Base-by-base conservation (phyloP, 2,888 invertebrate species). In the Agrotis ipsilon region DNA sequence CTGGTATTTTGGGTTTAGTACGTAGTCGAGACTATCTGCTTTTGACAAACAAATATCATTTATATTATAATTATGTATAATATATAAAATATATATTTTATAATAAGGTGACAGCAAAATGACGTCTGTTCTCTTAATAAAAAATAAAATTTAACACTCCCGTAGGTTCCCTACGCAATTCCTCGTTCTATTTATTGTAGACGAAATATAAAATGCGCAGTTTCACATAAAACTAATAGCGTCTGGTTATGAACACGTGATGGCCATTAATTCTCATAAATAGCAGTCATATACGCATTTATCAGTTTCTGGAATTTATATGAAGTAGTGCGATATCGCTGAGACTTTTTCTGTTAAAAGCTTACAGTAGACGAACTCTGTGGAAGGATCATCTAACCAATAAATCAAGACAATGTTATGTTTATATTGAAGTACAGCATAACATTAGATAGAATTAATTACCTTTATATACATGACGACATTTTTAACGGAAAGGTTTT, bases 181-280 rank as follows among this genome's bases (percentile, higher is more conserved):
- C 45, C 65, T 54, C 52, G 48, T 45, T 64, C 48, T 74, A 78
- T 80, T 80, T 82, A 58, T 63, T 71, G 57, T 65, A 55, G 67
- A 62, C 45, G 39, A 59, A 51, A 65, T 54, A 71, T 57, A 72
- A 79, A 72, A 80, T 68, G 46, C 74, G 52, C 57, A 52, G 62
- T 55, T 45, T 48, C 59, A 68, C 52, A 60, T 43, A 74, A 80
- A 81, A 78, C 60, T 74, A 78, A 74, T 81, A 65, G 54, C 54
- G 27, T 48, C 59, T 54, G 49, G 58, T 69, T 72, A 83, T 74
- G 81, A 63, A 57, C 83, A 74, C 66, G 73, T 69, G 68, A 39
- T n/a, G 51, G 19, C 83, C 45, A 80, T 83, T 77, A 80, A 74
- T 72, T 68, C 65, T 68, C 46, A 59, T 54, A 57, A 67, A 80